Evolutionary conservation across 2,888 invertebrate species (phyloP).

Genomic region (Cosmorhoe ocellata): DNA sequence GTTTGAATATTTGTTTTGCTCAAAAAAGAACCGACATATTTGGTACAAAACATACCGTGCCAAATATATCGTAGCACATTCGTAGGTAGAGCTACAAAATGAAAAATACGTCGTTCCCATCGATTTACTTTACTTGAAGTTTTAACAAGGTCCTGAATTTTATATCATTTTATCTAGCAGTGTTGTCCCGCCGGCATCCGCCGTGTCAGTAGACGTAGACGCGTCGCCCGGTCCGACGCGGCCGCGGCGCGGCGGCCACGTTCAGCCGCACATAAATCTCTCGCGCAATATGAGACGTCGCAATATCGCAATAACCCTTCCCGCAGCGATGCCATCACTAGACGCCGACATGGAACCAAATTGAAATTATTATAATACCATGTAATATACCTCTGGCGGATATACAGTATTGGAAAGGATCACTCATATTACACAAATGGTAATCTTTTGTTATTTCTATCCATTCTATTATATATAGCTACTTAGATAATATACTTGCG

Average conservation of each 20-base stretch:
- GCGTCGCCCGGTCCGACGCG: constrained; percentile 26
- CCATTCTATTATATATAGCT: no score
- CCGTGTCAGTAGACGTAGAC: constrained; percentile 6
- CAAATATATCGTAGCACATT: constrained; percentile 5
- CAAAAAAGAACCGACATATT: no score
- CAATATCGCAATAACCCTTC: constrained; percentile 73
- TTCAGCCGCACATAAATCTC: constrained; percentile 68
- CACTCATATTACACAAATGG: no score
- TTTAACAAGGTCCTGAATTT: neutral
- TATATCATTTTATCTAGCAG: constrained; percentile 4
- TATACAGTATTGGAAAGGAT: neutral
- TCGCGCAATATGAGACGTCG: constrained; percentile 69
- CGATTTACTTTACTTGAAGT: neutral
- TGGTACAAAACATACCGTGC: no score
- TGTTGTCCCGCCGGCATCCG: constrained; percentile 1
- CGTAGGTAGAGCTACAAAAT: constrained; percentile 6
- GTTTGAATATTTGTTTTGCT: no score
- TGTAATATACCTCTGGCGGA: constrained; percentile 4
- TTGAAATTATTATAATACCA: constrained; percentile 54
- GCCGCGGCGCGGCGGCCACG: constrained; percentile 32
- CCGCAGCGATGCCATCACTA: constrained; percentile 48
- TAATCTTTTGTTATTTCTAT: no score
- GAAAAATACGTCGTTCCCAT: neutral
- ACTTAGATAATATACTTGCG: no score
- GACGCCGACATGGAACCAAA: constrained; percentile 44